Evolutionary conservation across 2,113 vertebrate genomes (phyloP).

Genomic region (Vireo altiloquus): DNA sequence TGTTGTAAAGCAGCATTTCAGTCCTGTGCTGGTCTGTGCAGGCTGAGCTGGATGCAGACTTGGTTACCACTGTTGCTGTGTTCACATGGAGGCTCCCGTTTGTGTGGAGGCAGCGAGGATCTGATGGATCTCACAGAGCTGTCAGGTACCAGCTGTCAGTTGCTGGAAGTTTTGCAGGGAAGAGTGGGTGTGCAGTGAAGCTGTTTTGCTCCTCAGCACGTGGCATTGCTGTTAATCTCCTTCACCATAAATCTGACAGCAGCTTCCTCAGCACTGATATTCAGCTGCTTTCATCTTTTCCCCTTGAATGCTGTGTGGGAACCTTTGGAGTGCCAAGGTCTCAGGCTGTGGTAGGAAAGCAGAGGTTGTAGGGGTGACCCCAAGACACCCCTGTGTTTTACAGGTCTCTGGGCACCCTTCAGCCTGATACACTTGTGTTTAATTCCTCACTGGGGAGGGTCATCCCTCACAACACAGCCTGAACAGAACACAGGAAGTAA

Average conservation of each 20-base stretch:
- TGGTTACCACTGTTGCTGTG: background rate
- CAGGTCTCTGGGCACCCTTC: background rate
- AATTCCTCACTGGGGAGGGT: background rate
- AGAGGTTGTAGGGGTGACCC: background rate
- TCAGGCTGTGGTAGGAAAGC: background rate
- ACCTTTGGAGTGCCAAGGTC: background rate
- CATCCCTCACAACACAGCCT: background rate
- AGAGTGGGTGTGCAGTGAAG: conserved; percentile 25
- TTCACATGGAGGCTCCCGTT: background rate
- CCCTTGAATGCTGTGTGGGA: background rate
- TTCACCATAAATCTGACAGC: conserved; percentile 19
- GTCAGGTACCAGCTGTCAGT: conserved; percentile 11
- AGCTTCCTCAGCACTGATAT: background rate
- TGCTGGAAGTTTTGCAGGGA: conserved; percentile 37
- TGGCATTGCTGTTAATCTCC: conserved; percentile 23
- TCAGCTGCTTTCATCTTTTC: background rate
- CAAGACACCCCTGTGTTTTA: background rate
- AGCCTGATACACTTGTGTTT: background rate
- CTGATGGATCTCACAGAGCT: background rate
- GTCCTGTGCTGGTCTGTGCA: background rate
- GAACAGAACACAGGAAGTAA: background rate
- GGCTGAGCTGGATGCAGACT: background rate
- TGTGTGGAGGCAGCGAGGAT: background rate
- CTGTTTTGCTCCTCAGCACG: conserved; percentile 24
- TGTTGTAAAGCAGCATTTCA: background rate